Evolutionary conservation across 2,113 vertebrate species (phyloP), one percentile per base, ranked within the genome.

Genomic region (Galemys pyrenaicus): DNA sequence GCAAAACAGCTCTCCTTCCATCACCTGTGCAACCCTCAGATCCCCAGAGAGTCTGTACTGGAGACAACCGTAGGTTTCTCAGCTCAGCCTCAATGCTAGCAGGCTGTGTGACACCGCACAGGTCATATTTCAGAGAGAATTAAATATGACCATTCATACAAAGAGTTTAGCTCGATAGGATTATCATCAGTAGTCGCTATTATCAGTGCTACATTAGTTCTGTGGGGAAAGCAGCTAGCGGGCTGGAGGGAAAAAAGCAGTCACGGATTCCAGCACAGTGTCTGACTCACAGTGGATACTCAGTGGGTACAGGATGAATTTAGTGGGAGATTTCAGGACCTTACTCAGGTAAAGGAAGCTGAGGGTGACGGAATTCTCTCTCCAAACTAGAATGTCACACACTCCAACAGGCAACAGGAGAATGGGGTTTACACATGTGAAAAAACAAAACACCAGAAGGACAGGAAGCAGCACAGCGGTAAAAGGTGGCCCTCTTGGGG

Each of bases 321-420:
- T 58, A 10, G 49, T 13, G 64, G 73, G 30, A 68, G 49, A 70
- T 81, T 35, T 67, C 26, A 30, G 75, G 65, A 74, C 44, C 17
- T 35, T 68, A 54, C 77, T 8, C 26, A 64, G 39, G 26, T 56
- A 51, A 54, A 71, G 67, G 71, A 41, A 68, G 46, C 9, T 46
- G 20, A 74, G n/a, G 74, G 68, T 65, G 60, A 92, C 20, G 93
- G 90, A 51, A 71, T 60, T 93, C 8, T 65, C 35, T 79, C 65
- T 44, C 64, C 58, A 78, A 20, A 15, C 19, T 3, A 54, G 64
- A 75, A 12, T 32, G 49, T 41, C 28, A 51, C 12, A 6, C 1
- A 3, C 54, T 84, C 39, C 39, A 49, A 51, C 26, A 56, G 26
- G 58, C 9, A 80, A 46, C 1, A 17, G 56, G 64, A 92, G 35